Base-by-base conservation (phyloP, 2,113 vertebrate genomes). In the Stictonetta naevosa region DNA sequence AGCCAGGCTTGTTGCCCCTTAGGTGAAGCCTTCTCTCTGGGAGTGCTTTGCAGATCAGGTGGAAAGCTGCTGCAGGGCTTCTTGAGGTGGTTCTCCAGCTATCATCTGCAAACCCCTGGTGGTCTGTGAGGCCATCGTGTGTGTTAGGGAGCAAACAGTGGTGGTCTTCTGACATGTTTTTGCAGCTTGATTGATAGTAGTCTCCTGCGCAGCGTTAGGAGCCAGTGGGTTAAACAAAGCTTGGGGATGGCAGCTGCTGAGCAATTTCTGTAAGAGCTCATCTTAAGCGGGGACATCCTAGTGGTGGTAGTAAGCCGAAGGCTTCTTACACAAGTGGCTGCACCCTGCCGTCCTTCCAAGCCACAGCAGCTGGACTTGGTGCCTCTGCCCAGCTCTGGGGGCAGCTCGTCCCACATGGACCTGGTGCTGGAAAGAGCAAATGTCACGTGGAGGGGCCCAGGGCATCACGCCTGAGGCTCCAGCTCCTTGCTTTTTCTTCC, bases 41-140 rank as follows among this genome's bases (percentile, higher is more conserved):
- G 2, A 0, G 1, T 18, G 48, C 10, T 25, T 25, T 67, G 53
- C 0, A 2, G 23, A 29, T 29, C 23, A 11, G 26, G 3, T 25
- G 31, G 53, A 48, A 56, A 13, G 28, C n/a, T 34, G 20, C 34
- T 14, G 11, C 40, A 4, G 46, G 13, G 31, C 33, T 36, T 31
- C 73, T 22, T 18, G 68, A 68, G 22, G 22, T 36, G 20, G 40
- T 52, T 63, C 46, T 63, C 40, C 53, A 28, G 4, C 33, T 36
- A 36, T 28, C 6, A 31, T 33, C 28, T 58, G 40, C 31, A 50
- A 42, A 38, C 29, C 48, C 6, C 10, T 10, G 22, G 23, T 36
- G 44, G 18, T 31, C 62, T 75, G 68, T 4, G 15, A 68, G 19
- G 26, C 60, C 5, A 3, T 25, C 0, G 1, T 12, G 22, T 40